Evolutionary conservation across 2,888 invertebrate genomes (phyloP), one percentile per base, ranked within the genome.

Genomic region (Machimus atricapillus): DNA sequence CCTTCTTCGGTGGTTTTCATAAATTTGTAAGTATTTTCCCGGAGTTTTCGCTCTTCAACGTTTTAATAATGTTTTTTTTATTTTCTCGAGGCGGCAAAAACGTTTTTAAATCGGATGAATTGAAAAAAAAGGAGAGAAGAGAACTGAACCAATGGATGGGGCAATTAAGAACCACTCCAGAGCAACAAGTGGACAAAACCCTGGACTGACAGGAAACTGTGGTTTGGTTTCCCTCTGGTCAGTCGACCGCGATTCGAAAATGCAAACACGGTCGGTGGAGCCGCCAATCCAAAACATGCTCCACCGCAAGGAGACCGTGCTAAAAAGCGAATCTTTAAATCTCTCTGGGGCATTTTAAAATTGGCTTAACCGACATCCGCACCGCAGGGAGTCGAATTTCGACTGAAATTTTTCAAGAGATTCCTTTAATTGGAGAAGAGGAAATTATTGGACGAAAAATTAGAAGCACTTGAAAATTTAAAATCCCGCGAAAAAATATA

Each of bases 191-290:
- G 78, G 40, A 31, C 66, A 66, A 27, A 66, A 56, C 52, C 27
- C 27, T 52, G 52, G 12, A 76, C n/a, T 27, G 34, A 58, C 85
- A 83, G 82, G 86, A 82, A 56, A 82, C 76, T 77, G 81, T 52
- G 76, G 76, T 87, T 82, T 52, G 76, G 76, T 87, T 82, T 82
- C 76, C 82, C 23, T 76, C 74, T 85, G 73, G 40, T 66, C 66
- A 66, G 66, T 66, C 66, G 66, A 66, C 66, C 66, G 66, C 23
- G 66, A 66, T 66, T 66, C 66, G 2, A 12, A 52, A n/a, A 56
- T 56, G 56, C 66, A 19, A 66, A 23, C 66, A 66, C 27, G 66
- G 66, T 7, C 4, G 12, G 12, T 19, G 19, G 66, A 12, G 27
- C 19, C 23, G 66, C 19, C 66, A 66, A 66, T 66, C 66, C 27